Base-by-base conservation (phyloP, 2,797 vertebrate species). In the Crax fasciolata region DNA sequence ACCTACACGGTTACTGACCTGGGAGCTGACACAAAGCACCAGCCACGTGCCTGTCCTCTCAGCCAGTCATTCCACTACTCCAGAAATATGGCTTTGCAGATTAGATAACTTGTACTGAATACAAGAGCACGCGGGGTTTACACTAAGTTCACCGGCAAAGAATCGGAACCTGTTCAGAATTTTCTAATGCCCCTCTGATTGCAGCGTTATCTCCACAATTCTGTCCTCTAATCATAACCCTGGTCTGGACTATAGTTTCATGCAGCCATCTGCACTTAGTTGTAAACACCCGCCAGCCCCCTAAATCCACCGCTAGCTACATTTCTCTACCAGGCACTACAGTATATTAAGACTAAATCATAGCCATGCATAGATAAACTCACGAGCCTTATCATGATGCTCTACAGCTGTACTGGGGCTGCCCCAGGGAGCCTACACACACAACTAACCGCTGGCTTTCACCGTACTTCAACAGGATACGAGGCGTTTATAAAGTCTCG, bases 351-450 rank as follows among this genome's bases (percentile, higher is more conserved):
- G 95, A 96, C 98, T 96, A 84, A 97, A 89, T 96, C 96, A 97
- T 97, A 98, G 96, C 98, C 98, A 98, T 98, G 98, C 98, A 98
- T 98, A 98, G 97, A 97, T 97, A 97, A 96, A 95, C 71, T 96
- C 97, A 97, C 86, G 87, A 95, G 96, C 94, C 97, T 97, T 89
- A 94, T 44, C 88, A 67, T 54, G 86, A 95, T 71, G 90, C 94
- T 96, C 93, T 97, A 92, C 76, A 57, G 92, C 91, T 95, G 96
- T 75, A 86, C 84, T 6, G 80, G 79, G 95, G 68, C 68, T 59
- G 89, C 70, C 92, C 95, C 75, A 44, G 74, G 94, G 95, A 94
- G 87, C 91, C 96, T 95, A 95, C 71, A 77, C 77, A 94, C 90
- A 96, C 94, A 89, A 96, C 91, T 94, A 95, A 83, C n/a, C 20